Base-by-base conservation (phyloP, 2,113 vertebrate species). In the Athene cunicularia region DNA sequence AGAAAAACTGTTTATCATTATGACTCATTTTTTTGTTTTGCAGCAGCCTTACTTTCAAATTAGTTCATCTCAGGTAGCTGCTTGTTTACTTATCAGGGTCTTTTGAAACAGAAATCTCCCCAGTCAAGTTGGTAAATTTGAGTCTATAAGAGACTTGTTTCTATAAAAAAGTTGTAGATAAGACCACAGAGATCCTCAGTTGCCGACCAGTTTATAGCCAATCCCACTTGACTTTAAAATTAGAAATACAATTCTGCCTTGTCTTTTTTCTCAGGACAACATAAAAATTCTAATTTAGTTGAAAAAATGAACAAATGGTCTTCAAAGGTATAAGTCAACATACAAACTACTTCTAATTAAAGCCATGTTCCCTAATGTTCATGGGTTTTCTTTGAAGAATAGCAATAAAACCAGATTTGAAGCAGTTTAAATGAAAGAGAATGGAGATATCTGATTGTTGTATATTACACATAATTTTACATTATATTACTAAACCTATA, bases 311-410 rank as follows among this genome's bases (percentile, higher is more conserved):
- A 94, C 73, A 96, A 98, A 97, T 95, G 84, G 71, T 97, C 97
- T 97, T 97, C 96, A 98, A 97, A 98, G 96, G 94, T 97, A 93
- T 94, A 96, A 98, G 97, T 96, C 96, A 93, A 97, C 95, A 97
- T 94, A 96, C 91, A 98, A 97, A 98, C 97, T 97, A 96, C 96
- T 96, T 96, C 97, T 98, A 98, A 98, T 98, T 98, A 98, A 97
- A 97, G 95, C 96, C 95, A 92, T 37, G 93, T 93, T 98, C 96
- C 95, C 90, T 97, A 97, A 97, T 83, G 93, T 97, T 98, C 96
- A 84, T 95, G 91, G 93, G 93, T 84, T 97, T 98, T 96, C 95
- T 97, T 92, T 93, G 97, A 96, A 96, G 55, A 75, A 95, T 26
- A 93, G 90, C 91, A 95, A 96, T 94, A 93, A 94, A 94, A 96